Conservation (phyloP, 2,113 vertebrate genomes). For the Gallinago jamesoni region DNA sequence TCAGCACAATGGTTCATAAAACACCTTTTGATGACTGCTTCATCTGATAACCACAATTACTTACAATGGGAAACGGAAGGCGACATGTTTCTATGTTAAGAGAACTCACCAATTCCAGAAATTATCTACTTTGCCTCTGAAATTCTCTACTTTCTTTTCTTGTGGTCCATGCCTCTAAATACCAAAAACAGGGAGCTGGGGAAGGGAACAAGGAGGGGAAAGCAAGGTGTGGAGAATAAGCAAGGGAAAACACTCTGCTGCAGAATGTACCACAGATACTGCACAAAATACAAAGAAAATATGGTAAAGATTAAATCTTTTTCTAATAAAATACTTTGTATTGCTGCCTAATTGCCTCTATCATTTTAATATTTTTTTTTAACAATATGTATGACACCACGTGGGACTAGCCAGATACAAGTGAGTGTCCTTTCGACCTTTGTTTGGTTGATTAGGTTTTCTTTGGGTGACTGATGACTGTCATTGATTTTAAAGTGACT, state of each 20-base stretch:
- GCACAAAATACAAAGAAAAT: not conserved
- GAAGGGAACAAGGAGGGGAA: too few species aligned
- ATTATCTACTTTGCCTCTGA: not conserved
- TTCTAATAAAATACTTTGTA: not conserved
- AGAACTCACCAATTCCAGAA: not conserved
- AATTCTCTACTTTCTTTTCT: not conserved
- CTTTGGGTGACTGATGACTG: slow-evolving; percentile 10
- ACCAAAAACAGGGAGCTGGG: not conserved
- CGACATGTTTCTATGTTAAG: not conserved
- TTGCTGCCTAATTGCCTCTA: not conserved
- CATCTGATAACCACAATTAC: not conserved
- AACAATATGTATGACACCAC: not conserved
- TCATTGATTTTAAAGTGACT: slow-evolving; percentile 27
- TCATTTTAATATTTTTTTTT: not conserved
- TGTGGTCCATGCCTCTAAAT: not conserved
- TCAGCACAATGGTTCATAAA: not conserved
- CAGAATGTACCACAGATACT: not conserved
- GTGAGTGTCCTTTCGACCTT: not conserved
- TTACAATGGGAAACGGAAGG: not conserved
- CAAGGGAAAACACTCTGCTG: not conserved
- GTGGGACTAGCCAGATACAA: not conserved
- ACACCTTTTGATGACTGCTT: not conserved
- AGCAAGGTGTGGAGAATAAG: not conserved
- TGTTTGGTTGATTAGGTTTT: slow-evolving; percentile 24
- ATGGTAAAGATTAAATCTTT: not conserved